phyloP scores from a whole-genome alignment of 1,140 invertebrate species.

The Drosophila ananassae region DNA sequence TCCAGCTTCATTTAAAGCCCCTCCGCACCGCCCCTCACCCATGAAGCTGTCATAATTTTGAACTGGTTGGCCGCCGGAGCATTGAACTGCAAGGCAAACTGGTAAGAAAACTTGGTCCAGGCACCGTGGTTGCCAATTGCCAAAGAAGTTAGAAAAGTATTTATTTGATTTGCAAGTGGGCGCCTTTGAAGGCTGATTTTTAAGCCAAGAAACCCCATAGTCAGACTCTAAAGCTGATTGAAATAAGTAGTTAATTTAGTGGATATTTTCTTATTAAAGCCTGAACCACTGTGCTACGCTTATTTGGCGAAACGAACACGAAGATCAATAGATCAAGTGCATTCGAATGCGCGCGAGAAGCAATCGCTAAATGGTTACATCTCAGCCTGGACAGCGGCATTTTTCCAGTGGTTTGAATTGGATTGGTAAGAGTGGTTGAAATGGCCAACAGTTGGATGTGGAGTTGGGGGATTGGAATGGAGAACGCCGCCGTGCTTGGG shows the following conservation, averaged over 20 bases:
- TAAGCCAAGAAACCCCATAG: neutral
- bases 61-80: constrained; percentile 73
- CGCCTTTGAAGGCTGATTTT: constrained; percentile 17
- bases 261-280: neutral
- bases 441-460: constrained; percentile 1
- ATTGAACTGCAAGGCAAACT: constrained; percentile 84
- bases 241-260: neutral
- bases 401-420: constrained; percentile 13
- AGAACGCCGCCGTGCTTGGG: constrained; percentile 45
- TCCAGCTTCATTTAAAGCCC: neutral
- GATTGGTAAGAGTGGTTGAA: neutral
- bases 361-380: constrained; percentile 74
- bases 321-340: constrained; percentile 83
- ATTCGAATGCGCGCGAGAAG: constrained; percentile 66
- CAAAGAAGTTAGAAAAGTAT: constrained; percentile 15
- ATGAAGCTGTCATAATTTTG: constrained; percentile 68
- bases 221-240: neutral
- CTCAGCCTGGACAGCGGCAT: constrained; percentile 56
- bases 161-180: constrained; percentile 31
- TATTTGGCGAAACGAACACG: constrained; percentile 64
- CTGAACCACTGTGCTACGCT: constrained; percentile 51
- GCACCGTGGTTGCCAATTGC: constrained; percentile 52
- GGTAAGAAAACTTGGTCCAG: constrained; percentile 55
- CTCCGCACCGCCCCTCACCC: neutral
- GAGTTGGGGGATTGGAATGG: constrained; percentile 17